Evolutionary conservation across 2,113 vertebrate genomes (phyloP).

Genomic region (Rallus limicola): DNA sequence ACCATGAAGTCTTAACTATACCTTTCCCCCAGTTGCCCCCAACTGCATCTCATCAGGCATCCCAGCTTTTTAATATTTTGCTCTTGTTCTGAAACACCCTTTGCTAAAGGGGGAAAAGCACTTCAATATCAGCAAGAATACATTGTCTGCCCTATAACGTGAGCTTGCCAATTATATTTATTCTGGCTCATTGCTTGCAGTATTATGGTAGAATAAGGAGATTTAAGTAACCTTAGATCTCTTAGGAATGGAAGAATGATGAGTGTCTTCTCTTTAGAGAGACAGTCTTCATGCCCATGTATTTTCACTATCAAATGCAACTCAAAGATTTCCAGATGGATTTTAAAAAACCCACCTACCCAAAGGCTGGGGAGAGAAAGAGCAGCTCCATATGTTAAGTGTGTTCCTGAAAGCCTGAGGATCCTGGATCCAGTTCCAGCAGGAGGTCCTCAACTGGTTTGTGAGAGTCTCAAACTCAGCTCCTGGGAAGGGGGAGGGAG

Average conservation of each 20-base stretch:
- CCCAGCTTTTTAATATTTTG: slow-evolving; percentile 49
- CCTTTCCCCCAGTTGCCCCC: neutral
- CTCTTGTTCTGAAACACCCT: slow-evolving; percentile 55
- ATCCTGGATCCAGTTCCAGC: slow-evolving; percentile 66
- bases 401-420: slow-evolving; percentile 59
- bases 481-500: slow-evolving; percentile 49
- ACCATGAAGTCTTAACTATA: neutral
- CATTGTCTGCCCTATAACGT: slow-evolving; percentile 50
- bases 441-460: slow-evolving; percentile 57
- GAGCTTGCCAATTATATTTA: slow-evolving; percentile 61
- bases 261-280: slow-evolving; percentile 60
- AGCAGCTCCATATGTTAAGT: slow-evolving; percentile 68
- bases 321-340: slow-evolving; percentile 72
- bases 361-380: slow-evolving; percentile 71
- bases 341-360: slow-evolving; percentile 78
- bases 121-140: slow-evolving; percentile 22
- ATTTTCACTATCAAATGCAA: slow-evolving; percentile 53
- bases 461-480: slow-evolving; percentile 58
- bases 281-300: slow-evolving; percentile 48
- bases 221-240: slow-evolving; percentile 66
- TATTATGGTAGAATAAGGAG: slow-evolving; percentile 54
- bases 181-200: slow-evolving; percentile 71
- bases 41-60: neutral
- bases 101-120: slow-evolving; percentile 12
- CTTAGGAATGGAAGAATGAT: slow-evolving; percentile 67